Conservation (phyloP, 2,888 invertebrate genomes). For the Chironomus tentans region DNA sequence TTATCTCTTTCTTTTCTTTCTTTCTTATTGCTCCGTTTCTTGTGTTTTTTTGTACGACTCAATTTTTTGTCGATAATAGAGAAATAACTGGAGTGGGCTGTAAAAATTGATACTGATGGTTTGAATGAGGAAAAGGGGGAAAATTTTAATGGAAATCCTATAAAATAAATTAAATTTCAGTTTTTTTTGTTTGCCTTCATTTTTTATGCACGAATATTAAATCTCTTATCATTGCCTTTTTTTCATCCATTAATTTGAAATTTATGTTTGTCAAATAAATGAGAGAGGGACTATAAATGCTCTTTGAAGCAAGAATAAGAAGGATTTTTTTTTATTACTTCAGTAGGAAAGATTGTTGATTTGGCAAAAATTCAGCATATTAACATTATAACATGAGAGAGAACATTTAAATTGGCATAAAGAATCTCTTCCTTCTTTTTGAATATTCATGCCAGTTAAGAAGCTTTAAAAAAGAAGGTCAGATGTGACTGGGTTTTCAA, state of each 20-base stretch:
- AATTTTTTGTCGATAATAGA: not conserved
- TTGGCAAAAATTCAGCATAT: not conserved
- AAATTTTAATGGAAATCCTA: too few relatives aligned
- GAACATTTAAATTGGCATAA: not conserved
- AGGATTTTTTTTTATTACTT: too few relatives aligned
- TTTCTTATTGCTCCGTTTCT: not conserved
- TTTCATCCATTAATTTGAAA: not conserved
- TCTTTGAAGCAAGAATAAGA: not conserved
- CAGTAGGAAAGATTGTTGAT: not conserved
- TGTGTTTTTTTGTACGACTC: not conserved
- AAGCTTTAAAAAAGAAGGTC: not conserved
- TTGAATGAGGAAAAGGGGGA: too few relatives aligned
- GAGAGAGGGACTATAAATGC: not conserved
- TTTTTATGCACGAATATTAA: not conserved
- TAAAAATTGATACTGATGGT: too few relatives aligned
- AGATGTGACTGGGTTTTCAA: not conserved
- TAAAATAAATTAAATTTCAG: too few relatives aligned
- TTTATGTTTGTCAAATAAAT: not conserved
- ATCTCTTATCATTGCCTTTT: not conserved
- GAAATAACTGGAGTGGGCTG: too few relatives aligned
- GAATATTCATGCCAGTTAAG: not conserved
- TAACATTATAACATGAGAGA: not conserved
- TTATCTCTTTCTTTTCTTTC: not conserved
- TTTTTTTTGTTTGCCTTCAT: not conserved
- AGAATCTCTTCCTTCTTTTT: not conserved